A percentile compares a stretch with the other conserved stretches of the same genome.
Conservation (phyloP, 2,113 vertebrate species). For the Python bivittatus region DNA sequence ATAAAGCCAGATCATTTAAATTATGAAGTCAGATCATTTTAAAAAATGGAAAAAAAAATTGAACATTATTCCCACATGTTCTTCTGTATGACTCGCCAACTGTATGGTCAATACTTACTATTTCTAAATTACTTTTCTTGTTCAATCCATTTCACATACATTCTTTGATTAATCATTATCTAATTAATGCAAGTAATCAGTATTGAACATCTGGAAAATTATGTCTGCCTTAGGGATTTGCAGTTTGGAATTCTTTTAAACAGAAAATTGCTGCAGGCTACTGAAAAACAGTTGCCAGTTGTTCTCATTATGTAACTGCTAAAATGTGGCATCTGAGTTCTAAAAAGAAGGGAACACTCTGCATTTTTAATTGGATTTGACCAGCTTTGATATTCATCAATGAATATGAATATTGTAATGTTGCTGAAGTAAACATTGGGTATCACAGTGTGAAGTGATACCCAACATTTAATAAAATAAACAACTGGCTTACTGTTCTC, state of each 20-base stretch:
- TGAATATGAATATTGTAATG: constrained; percentile 35
- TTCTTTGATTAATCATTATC: constrained; percentile 46
- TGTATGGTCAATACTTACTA: constrained; percentile 52
- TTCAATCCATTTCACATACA: constrained; percentile 28
- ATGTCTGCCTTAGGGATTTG: constrained; percentile 30
- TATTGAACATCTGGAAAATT: constrained; percentile 38
- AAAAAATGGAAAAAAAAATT: constrained; percentile 36
- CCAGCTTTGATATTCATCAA: not conserved
- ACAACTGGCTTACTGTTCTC: not conserved
- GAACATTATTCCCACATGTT: constrained; percentile 29
- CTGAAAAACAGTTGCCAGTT: constrained; percentile 1
- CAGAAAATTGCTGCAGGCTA: not conserved
- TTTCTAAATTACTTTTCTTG: constrained; percentile 34
- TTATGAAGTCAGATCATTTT: not conserved
- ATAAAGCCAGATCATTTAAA: not conserved
- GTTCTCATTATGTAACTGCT: not conserved
- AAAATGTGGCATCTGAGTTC: not conserved
- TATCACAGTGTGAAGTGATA: constrained; percentile 31
- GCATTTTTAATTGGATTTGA: constrained; percentile 2
- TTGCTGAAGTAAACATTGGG: constrained; percentile 11
- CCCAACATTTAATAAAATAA: constrained; percentile 7
- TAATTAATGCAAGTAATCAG: constrained; percentile 54
- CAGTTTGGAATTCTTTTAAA: constrained; percentile 25
- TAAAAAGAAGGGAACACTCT: not conserved
- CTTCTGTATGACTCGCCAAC: constrained; percentile 40